Base-by-base conservation (phyloP, 2,888 invertebrate genomes). In the Sphecodes monilicornis region DNA sequence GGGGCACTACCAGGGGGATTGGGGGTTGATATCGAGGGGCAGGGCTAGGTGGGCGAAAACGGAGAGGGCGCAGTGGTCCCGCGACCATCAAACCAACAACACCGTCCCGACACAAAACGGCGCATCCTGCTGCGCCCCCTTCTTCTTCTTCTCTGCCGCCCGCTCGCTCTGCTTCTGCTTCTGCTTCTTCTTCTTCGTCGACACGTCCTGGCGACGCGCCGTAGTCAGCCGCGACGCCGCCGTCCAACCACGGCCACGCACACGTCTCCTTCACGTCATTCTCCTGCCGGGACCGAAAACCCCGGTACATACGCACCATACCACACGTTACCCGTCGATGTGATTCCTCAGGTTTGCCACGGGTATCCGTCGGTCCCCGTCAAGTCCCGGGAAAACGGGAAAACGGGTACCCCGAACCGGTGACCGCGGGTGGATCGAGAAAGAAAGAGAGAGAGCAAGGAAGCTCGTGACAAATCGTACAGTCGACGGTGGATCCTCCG, bases 61-160 rank as follows among this genome's bases (percentile, higher is more conserved):
- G 95, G 95, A 94, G 94, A 95, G 95, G 94, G 95, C 94, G 94
- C 94, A 95, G 94, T 94, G 93, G 95, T 95, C 95, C 95, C 95
- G 95, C 93, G 95, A 95, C 95, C 95, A 95, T 93, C 94, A 94
- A 94, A 94, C 95, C 94, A 94, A 93, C 94, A 94, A 94, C 95
- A 94, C 92, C 93, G 89, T 84, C 81, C 88, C 83, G 86, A 86
- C 89, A 82, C 87, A 84, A 89, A 90, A 90, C 88, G 86, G 84
- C 87, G 86, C 88, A 87, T 90, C 85, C 85, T 86, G 83, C 86
- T 82, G 85, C 89, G 88, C 85, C 86, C 89, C 86, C 86, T 80
- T 87, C 86, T 78, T 77, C 86, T 87, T 88, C 82, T 78, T 80
- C 87, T 82, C 88, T 80, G 82, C 84, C 76, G 87, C 87, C 66